Percentiles rank a stretch among this genome's conserved stretches.
These are phyloP conservation scores for Spialia ferax DNA, from an alignment of 2,888 invertebrate genomes.

Conservation along the genomic window DNA sequence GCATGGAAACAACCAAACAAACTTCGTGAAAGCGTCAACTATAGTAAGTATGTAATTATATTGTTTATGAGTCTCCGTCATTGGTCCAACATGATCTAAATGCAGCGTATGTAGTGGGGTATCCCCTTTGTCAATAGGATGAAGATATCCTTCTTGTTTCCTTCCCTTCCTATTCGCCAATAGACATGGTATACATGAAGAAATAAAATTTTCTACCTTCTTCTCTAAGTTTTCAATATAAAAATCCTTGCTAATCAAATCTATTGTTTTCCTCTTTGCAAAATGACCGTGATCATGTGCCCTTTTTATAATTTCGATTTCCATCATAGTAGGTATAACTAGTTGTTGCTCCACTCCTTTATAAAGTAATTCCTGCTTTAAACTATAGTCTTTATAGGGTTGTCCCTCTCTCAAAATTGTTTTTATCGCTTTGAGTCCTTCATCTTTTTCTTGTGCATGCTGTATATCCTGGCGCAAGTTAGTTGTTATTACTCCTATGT, in stretches of 20 bases:
- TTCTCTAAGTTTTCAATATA: neutral
- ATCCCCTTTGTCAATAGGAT: neutral
- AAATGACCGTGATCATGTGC: constrained; percentile 1
- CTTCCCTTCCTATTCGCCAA: neutral
- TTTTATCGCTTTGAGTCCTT: neutral
- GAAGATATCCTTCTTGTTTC: neutral
- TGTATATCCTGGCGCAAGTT: neutral
- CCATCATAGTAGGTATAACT: neutral
- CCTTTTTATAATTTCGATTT: neutral
- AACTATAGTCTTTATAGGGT: neutral
- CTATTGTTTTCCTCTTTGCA: neutral
- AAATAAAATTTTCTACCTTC: neutral
- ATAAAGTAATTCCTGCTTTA: neutral
- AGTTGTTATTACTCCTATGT: neutral
- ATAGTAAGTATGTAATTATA: neutral
- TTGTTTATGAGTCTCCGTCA: neutral
- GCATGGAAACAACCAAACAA: neutral
- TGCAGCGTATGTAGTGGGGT: neutral
- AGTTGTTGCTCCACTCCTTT: neutral
- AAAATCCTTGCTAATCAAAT: neutral
- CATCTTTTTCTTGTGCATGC: neutral
- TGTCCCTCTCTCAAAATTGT: neutral
- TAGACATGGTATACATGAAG: neutral
- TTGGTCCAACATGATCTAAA: constrained; percentile 8
- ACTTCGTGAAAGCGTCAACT: constrained; percentile 10